A percentile compares a stretch with the other conserved stretches of the same genome.
Conservation (phyloP, 1,140 invertebrate species). For the Lepidurus couesii region DNA sequence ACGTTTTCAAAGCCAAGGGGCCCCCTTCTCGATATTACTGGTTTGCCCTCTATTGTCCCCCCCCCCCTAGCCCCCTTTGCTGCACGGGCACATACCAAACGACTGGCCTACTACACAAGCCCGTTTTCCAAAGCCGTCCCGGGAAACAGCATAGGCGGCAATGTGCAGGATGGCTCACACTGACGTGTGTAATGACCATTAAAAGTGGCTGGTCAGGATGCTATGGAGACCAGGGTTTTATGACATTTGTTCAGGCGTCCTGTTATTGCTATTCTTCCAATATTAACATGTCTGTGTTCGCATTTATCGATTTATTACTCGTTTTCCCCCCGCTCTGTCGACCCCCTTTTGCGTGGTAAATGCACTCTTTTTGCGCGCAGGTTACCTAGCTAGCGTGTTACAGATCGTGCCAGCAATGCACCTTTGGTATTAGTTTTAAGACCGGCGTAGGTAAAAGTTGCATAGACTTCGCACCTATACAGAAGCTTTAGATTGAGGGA, state of each 20-base stretch:
- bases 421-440: background rate
- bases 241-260: background rate
- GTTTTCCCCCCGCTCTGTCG: too few relatives aligned
- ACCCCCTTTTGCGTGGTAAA: background rate
- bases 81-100: too few relatives aligned
- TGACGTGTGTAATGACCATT: constrained; percentile 9
- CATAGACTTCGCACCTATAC: background rate
- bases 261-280: background rate
- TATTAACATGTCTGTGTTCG: background rate
- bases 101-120: too few relatives aligned
- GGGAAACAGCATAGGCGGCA: background rate
- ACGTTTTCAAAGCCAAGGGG: background rate
- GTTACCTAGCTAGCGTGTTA: constrained; percentile 12
- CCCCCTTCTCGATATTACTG: too few relatives aligned
- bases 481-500: too few relatives aligned
- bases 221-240: background rate
- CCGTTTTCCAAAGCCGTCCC: too few relatives aligned
- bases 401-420: background rate
- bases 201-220: background rate
- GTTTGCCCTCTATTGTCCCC: too few relatives aligned
- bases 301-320: background rate
- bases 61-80: too few relatives aligned
- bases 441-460: background rate
- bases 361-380: background rate
- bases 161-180: background rate